Percentiles rank a stretch among this genome's conserved stretches.
phyloP scores from a whole-genome alignment of 2,113 vertebrate genomes.

The Nyctereutes procyonoides region DNA sequence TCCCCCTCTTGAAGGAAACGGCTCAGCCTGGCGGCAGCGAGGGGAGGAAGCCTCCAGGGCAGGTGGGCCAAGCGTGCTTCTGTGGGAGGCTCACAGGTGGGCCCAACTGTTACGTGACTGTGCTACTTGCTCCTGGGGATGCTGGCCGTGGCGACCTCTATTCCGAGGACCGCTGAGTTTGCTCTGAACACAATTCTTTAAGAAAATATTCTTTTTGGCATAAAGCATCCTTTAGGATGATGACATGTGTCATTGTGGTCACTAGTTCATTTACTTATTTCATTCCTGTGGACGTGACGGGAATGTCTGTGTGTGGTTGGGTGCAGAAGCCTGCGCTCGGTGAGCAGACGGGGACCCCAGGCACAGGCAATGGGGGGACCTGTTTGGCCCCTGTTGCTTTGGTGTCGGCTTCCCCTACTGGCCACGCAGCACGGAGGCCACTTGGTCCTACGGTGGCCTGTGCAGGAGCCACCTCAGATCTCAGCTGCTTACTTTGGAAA shows the following conservation, averaged over 20 bases:
- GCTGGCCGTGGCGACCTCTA: neutral
- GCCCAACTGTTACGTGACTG: neutral
- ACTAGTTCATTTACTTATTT: no score
- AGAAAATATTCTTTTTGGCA: neutral
- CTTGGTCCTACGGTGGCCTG: neutral
- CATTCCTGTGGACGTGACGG: neutral
- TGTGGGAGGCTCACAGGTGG: neutral
- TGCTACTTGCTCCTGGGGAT: neutral
- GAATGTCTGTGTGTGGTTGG: neutral
- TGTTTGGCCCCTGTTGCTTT: neutral
- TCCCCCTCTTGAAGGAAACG: rapidly evolving
- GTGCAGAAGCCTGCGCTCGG: neutral
- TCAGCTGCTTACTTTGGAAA: neutral
- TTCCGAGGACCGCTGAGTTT: neutral
- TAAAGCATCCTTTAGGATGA: neutral
- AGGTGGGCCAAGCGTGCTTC: neutral
- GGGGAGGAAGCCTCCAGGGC: rapidly evolving
- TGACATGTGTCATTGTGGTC: neutral
- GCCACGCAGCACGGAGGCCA: rapidly evolving
- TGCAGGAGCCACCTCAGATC: no score
- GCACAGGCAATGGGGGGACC: neutral
- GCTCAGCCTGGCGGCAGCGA: neutral
- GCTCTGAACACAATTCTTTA: neutral
- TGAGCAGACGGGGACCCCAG: neutral
- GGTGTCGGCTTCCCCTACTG: neutral